Evolutionary conservation across 2,113 vertebrate genomes (phyloP), one percentile per base, ranked within the genome.

Genomic region (Mobula birostris): DNA sequence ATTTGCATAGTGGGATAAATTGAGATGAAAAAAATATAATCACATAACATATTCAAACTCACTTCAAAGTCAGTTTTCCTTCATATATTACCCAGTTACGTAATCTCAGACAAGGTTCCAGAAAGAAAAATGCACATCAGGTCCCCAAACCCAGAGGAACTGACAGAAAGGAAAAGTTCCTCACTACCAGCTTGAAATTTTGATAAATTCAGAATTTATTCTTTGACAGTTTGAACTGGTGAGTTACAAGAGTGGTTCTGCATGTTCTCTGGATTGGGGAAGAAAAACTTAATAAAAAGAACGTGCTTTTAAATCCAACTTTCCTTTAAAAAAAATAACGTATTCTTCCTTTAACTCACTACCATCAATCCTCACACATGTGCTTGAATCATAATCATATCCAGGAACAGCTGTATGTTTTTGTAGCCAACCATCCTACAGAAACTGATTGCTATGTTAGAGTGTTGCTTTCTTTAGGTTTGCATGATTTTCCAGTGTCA

Each of bases 311-410:
- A 88, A 66, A 88, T 88, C 29, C 58, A 63, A 58, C 85, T 66
- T 88, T 88, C 58, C 56, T 88, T 61, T n/a, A n/a, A 88, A 85
- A 85, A 24, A 85, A 85, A 66, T 12, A 88, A 88, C 0, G 0
- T 88, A n/a, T 88, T 63, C 14, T n/a, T 61, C 82, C 48, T 85
- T 11, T 63, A 88, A 88, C 58, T 88, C 6, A 61, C 12, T 66
- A 66, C 27, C 61, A 88, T 88, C 58, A 88, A 88, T 66, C 85
- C 6, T 66, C n/a, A 88, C 85, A 88, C 9, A 32, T 88, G 85
- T 88, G 85, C 12, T 88, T 66, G 27, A 88, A 63, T 88, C 12
- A 7, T 66, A 88, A 88, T 88, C n/a, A 66, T 63, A 88, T 88
- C 61, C 85, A n/a, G 58, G 58, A 12, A 61, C 63, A n/a, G 14